Evolutionary conservation across 2,113 vertebrate species (phyloP), one percentile per base, ranked within the genome.

Genomic region (Myrmecophaga tridactyla): DNA sequence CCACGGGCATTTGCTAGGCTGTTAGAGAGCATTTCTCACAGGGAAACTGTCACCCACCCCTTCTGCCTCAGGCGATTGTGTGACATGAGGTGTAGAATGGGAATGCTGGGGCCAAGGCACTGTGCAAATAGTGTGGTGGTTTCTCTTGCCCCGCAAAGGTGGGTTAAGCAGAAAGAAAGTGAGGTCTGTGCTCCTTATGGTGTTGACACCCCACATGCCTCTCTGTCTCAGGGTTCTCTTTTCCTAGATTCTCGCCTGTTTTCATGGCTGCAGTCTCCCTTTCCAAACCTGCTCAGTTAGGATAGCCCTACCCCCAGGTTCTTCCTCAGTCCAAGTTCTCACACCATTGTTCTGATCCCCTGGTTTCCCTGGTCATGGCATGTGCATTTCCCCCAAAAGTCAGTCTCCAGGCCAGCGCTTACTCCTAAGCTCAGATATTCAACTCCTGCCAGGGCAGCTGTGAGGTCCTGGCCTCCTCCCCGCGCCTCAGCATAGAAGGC

Each of bases 401-500:
- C 14, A 60, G 3, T 6, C 25, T 70, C 65, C 20, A 23, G 48
- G 18, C 29, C 83, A 11, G 18, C 11, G 34, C 65, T 86, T 2
- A 1, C 7, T 43, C 77, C 34, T 34, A 12, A 70, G 29, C 69
- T 58, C n/a, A 21, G n/a, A 17, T 36, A 31, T 36, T 39, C 6
- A 58, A 23, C 56, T 58, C 56, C 17, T 1, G 8, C 56, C 56
- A 58, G 21, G 31, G 39, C 48, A 29, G n/a, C 18, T 39, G 31
- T 70, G 25, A 10, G 11, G 17, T 65, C 39, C 75, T 36, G 83
- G 34, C 18, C 31, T 86, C 20, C 65, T 18, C 34, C 0, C 0
- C 0, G 21, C 31, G n/a, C 5, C 6, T 48, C 31, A n/a, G n/a
- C 27, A 1, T 3, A 18, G 6, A 43, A 60, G 12, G 4, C 25